Base-by-base conservation (phyloP, 2,888 invertebrate genomes). In the Apantesis nais region DNA sequence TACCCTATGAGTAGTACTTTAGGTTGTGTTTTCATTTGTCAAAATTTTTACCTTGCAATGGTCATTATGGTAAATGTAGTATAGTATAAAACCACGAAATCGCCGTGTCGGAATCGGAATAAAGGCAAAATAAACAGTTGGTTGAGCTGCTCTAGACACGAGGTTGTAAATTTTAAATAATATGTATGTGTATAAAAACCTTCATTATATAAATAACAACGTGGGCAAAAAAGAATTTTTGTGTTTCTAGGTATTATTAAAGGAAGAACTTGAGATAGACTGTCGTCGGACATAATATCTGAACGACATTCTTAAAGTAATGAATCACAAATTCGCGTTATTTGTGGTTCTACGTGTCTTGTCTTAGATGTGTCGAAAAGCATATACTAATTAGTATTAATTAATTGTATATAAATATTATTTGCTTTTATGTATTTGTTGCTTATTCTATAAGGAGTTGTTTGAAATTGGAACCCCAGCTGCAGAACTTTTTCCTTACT, bases 11-110 rank as follows among this genome's bases (percentile, higher is more conserved):
- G 1, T 3, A 39, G n/a, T 60, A 55, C 31, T 69, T 83, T 89
- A 89, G 85, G 91, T 79, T 76, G 74, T 76, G 82, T 85, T 90
- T 92, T 89, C 64, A 77, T 71, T 66, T 79, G 78, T 64, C 39
- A 68, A 67, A 70, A 74, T 77, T 84, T 88, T 86, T 89, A 90
- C 89, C 91, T 92, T 92, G 90, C 91, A 91, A 89, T 91, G 90
- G 93, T 94, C 94, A 94, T 94, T 95, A 95, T 93, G 91, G 92
- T 93, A 92, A 93, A 93, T 89, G 89, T 90, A 86, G 90, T 93
- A 91, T 93, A 91, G 88, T 92, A 91, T 90, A 91, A 93, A 94
- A 93, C 94, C 94, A 94, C 94, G 89, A 94, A 94, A 94, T 93
- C 94, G 92, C 88, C 90, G 91, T 93, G 92, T 92, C 93, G 91